These are phyloP conservation scores for Ligdia adustata DNA, from an alignment of 2,888 invertebrate species.

Conservation along the genomic window DNA sequence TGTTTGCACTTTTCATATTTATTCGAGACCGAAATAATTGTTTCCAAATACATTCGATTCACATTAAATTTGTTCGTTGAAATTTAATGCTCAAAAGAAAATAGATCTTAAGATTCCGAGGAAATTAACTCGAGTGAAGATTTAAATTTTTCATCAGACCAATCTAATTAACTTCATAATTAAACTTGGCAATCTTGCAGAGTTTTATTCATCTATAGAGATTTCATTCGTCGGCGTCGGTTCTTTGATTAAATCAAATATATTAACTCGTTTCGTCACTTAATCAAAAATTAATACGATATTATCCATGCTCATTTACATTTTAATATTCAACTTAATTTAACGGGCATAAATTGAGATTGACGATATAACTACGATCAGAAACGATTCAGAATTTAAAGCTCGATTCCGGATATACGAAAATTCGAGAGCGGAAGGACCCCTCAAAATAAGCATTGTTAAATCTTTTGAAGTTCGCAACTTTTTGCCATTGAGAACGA, in stretches of 20 bases:
- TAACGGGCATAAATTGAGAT: constrained; percentile 32
- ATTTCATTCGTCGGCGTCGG: constrained; percentile 44
- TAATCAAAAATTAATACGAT: constrained; percentile 35
- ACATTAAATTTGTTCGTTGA: constrained; percentile 60
- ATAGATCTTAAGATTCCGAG: constrained; percentile 62
- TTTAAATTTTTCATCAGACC: constrained; percentile 80
- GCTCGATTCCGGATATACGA: constrained; percentile 60
- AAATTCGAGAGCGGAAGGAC: constrained; percentile 58
- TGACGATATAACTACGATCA: constrained; percentile 44
- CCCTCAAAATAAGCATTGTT: constrained; percentile 81
- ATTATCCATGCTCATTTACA: constrained; percentile 28
- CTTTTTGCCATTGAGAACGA: constrained; percentile 78
- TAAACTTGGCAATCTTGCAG: constrained; percentile 69
- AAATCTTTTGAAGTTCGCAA: constrained; percentile 78
- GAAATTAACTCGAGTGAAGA: constrained; percentile 76
- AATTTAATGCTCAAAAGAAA: constrained; percentile 61
- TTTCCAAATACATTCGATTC: constrained; percentile 46
- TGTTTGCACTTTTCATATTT: no score
- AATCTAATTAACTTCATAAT: constrained; percentile 79
- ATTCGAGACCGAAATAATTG: constrained; percentile 31
- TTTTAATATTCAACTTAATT: constrained; percentile 28
- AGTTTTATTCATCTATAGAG: constrained; percentile 66
- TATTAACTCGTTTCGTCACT: constrained; percentile 25
- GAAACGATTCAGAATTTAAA: constrained; percentile 45
- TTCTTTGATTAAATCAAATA: constrained; percentile 44